Base-by-base conservation (phyloP, 2,113 vertebrate species). In the Pedionomus torquatus region DNA sequence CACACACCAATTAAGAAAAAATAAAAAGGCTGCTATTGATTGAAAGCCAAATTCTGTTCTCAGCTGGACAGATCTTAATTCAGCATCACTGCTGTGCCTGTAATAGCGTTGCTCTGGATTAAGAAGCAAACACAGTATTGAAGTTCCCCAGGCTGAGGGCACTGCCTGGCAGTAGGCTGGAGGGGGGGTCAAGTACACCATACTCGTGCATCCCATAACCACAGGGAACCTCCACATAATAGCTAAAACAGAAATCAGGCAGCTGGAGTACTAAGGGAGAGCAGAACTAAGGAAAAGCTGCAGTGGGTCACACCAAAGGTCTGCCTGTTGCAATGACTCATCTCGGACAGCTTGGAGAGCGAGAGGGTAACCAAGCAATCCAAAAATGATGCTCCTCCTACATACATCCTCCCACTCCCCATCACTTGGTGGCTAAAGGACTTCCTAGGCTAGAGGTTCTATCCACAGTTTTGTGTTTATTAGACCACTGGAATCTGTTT, bases 1-100 rank as follows among this genome's bases (percentile, higher is more conserved):
- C 33, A 51, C 44, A 41, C 26, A 17, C 39, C 35, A 48, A 10
- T 18, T n/a, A 75, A 30, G 30, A 41, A 41, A 81, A 72, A 89
- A 68, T 49, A 52, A 70, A 92, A 95, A 61, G n/a, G 23, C 33
- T 52, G 18, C 28, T 54, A 41, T 6, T 81, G 69, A 60, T 23
- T 54, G 80, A 92, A 83, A 93, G 51, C 28, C 68, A 80, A 88
- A 74, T 51, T 70, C n/a, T 81, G 30, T 46, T 88, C 92, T 74
- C 79, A 94, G 79, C 68, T 65, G 64, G 68, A 89, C 79, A 90
- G 80, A 83, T 58, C 63, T 89, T 90, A 93, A 94, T 74, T 86
- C 76, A 74, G 54, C 71, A 60, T 65, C 71, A 65, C 58, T 64
- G 79, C 71, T 88, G 87, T 85, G 82, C 65, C 78, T 82, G 37